Evolutionary conservation across 2,113 vertebrate genomes (phyloP).

Genomic region (Cervus canadensis): DNA sequence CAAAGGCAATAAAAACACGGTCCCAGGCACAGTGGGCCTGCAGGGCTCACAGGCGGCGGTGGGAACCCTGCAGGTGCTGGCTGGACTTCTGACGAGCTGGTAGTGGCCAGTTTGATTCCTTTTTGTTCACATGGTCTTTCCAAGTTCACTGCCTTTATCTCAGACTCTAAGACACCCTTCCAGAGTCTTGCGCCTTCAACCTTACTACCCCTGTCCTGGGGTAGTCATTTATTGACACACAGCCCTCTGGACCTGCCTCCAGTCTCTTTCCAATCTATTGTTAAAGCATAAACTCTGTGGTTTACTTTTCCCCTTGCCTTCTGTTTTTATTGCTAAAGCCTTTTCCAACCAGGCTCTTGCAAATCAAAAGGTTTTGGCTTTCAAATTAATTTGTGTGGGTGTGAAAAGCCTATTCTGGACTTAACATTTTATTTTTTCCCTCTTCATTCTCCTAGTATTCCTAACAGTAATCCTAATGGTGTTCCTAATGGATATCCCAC

Average conservation of each 20-base stretch:
- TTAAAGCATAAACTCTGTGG: background rate
- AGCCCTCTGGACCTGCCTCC: background rate
- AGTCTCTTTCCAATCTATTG: background rate
- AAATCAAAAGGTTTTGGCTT: background rate
- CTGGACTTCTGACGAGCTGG: background rate
- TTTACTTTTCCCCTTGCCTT: background rate
- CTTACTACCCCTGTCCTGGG: background rate
- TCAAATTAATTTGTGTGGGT: background rate
- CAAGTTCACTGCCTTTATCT: background rate
- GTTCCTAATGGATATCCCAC: background rate
- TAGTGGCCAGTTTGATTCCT: background rate
- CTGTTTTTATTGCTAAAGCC: background rate
- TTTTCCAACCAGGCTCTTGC: background rate
- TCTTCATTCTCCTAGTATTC: background rate
- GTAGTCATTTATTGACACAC: background rate
- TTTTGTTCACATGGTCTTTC: background rate
- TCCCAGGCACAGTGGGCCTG: too few relatives aligned
- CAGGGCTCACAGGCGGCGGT: fast-evolving
- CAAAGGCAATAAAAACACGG: background rate
- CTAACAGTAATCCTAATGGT: background rate
- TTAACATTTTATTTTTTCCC: background rate
- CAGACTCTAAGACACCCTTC: background rate
- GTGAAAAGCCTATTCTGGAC: background rate
- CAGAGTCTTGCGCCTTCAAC: background rate
- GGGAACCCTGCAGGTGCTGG: background rate